A percentile compares a stretch with the other conserved stretches of the same genome.
Conservation (phyloP, 2,113 vertebrate species). For the Chamaetylas fuelleborni region DNA sequence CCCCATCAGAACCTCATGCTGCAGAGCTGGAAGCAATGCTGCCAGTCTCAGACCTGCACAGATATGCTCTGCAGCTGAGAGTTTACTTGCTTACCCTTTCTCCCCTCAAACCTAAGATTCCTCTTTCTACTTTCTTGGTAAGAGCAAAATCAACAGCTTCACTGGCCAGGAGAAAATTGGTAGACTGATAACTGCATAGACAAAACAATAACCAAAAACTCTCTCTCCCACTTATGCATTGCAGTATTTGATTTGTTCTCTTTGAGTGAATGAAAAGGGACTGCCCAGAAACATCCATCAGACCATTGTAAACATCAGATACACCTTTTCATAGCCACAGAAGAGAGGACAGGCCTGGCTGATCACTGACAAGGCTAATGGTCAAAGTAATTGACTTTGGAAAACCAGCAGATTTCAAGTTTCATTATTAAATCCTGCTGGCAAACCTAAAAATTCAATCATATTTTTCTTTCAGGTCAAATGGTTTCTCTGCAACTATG, state of each 20-base stretch:
- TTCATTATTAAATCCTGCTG: background rate
- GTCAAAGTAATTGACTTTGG: background rate
- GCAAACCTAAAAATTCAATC: background rate
- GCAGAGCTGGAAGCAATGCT: background rate
- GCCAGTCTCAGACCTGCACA: background rate
- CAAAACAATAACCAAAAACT: background rate
- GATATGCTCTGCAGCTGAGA: background rate
- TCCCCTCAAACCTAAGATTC: background rate
- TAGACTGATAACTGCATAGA: background rate
- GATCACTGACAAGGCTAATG: background rate
- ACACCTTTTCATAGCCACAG: background rate
- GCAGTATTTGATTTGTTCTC: background rate
- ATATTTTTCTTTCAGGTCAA: background rate
- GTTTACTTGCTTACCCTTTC: background rate
- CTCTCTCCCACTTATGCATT: background rate
- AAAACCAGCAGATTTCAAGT: background rate
- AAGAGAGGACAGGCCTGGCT: background rate
- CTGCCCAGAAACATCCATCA: background rate
- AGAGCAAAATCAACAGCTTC: background rate
- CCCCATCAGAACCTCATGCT: fast-evolving
- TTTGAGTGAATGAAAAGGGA: background rate
- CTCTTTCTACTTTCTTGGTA: background rate
- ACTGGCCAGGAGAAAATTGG: background rate
- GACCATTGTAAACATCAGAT: background rate
- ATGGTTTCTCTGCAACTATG: background rate